Evolutionary conservation across 2,888 invertebrate species (phyloP).

Genomic region (Sympetrum striolatum): DNA sequence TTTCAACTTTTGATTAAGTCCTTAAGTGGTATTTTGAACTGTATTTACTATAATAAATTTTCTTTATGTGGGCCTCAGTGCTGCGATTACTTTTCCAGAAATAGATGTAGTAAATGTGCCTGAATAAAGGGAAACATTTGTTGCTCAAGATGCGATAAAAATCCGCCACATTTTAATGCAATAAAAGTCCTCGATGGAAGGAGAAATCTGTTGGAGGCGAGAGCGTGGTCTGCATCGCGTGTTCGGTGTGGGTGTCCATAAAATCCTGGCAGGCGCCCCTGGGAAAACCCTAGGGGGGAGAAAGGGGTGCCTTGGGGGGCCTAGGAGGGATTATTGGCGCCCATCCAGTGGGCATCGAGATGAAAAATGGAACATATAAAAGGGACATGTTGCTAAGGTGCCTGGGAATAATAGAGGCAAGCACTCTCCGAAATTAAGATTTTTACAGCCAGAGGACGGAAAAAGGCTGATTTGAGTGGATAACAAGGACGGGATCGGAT

Average conservation of each 20-base stretch:
- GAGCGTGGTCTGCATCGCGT: background rate
- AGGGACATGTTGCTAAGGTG: background rate
- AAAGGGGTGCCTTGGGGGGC: background rate
- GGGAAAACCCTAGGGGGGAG: background rate
- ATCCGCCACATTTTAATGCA: too few species aligned
- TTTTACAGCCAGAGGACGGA: background rate
- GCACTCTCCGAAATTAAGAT: background rate
- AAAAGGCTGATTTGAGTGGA: background rate
- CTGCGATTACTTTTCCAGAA: too few species aligned
- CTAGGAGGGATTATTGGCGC: background rate
- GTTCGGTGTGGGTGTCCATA: slow-evolving; percentile 5
- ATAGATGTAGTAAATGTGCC: too few species aligned
- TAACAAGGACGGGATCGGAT: background rate
- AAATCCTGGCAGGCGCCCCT: slow-evolving; percentile 32
- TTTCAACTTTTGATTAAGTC: too few species aligned
- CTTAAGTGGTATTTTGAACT: too few species aligned
- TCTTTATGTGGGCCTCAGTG: too few species aligned
- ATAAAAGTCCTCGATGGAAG: too few species aligned
- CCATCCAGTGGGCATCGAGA: slow-evolving; percentile 7
- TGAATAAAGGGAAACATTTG: too few species aligned
- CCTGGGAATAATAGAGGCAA: background rate
- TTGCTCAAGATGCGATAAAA: too few species aligned
- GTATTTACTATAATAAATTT: too few species aligned
- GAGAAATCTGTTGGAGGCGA: background rate
- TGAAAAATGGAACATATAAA: background rate